Evolutionary conservation across 2,797 vertebrate species (phyloP), one percentile per base, ranked within the genome.

Genomic region (Ibycter americanus): DNA sequence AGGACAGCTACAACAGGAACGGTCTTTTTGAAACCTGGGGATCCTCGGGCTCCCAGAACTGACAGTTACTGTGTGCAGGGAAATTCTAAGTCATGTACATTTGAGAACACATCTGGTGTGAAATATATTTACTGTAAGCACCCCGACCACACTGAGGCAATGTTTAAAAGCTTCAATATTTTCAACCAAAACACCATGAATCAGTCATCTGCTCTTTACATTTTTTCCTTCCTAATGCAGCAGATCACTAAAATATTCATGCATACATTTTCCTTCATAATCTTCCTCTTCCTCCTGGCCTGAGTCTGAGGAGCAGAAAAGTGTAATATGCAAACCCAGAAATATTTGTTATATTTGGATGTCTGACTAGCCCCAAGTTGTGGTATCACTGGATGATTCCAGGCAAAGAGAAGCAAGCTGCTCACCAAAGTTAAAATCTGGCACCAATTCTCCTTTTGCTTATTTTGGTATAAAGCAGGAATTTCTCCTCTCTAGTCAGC

Each of bases 271-370:
- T 86, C 62, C 89, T 87, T 82, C 80, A 65, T 81, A 83, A 73
- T 79, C 83, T 87, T 86, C 55, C 71, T 86, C 83, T 93, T 95
- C 71, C 89, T 95, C 86, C 46, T 32, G 4, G 56, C 38, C 86
- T 38, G 52, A 90, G 55, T 74, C 56, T 55, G 65, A 89, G 76
- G 74, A 76, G 81, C 14, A 78, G 61, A 46, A 22, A 87, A 91
- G 46, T 3, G 11, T 51, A 91, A 71, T 15, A 27, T 68, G 68
- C 61, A 94, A 91, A 89, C 46, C 72, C 72, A 92, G 82, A 79
- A 96, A 92, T 89, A 96, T 65, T 91, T 91, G 72, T 89, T 89
- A 11, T 83, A 72, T 87, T 95, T 95, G 92, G 82, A 86, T 92
- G 82, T 52, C 82, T 74, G 79, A 56, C 65, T 76, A 85, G 65